Evolutionary conservation across 1,140 invertebrate species (phyloP).

Genomic region (Eumeta japonica): DNA sequence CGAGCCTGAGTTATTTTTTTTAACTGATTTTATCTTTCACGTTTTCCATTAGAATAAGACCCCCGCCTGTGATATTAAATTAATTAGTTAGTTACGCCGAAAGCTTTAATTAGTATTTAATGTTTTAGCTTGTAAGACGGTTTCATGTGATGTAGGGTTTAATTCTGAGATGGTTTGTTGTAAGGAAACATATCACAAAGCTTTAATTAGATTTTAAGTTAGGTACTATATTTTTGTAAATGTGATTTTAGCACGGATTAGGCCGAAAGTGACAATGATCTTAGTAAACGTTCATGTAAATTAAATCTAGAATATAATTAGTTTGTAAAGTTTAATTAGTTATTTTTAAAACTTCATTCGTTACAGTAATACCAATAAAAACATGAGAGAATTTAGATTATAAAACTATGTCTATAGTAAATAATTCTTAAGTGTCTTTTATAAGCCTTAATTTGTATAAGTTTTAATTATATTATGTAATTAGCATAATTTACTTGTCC

Average conservation of each 20-base stretch:
- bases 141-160: too few species aligned
- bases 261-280: constrained; percentile 50
- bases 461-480: constrained; percentile 5
- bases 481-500: too few species aligned
- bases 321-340: background rate
- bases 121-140: background rate
- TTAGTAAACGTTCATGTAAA: constrained; percentile 1
- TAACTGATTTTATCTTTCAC: constrained; percentile 9
- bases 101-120: background rate
- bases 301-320: constrained; percentile 10
- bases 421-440: background rate
- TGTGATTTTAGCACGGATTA: constrained; percentile 13
- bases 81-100: background rate
- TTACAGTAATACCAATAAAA: background rate
- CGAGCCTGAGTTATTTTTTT: constrained; percentile 11
- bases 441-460: too few species aligned
- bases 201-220: background rate
- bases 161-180: too few species aligned
- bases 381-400: constrained; percentile 10
- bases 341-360: background rate
- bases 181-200: background rate
- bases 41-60: constrained; percentile 49
- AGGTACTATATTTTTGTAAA: too few species aligned
- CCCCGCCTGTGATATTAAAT: constrained; percentile 40
- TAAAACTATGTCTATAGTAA: background rate